Evolutionary conservation across 2,113 vertebrate species (phyloP).

Genomic region (Boleophthalmus pectinirostris): DNA sequence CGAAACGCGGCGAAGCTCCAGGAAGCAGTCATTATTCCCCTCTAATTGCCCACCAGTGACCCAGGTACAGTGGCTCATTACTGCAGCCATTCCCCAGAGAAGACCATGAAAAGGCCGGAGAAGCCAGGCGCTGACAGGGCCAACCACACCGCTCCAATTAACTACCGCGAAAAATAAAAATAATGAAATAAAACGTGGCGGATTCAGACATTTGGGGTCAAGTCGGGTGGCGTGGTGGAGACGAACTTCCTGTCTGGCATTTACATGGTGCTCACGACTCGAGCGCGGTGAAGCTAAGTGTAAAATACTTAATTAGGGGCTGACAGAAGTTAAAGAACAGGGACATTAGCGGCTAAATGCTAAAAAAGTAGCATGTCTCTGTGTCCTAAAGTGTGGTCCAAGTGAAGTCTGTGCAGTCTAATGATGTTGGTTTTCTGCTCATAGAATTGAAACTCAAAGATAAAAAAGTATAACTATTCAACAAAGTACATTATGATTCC

Average conservation of each 20-base stretch:
- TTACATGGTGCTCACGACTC: conserved; percentile 27
- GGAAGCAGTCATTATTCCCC: conserved; percentile 76
- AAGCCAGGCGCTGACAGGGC: conserved; percentile 75
- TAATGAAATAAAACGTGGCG: background rate
- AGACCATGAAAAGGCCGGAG: conserved; percentile 74
- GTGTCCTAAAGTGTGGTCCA: background rate
- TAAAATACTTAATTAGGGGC: conserved; percentile 10
- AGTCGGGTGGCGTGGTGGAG: conserved; percentile 40
- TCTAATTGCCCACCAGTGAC: conserved; percentile 78
- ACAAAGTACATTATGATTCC: background rate
- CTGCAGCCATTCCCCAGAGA: conserved; percentile 63
- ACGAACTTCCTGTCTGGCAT: conserved; percentile 1
- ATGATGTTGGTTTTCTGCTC: conserved; percentile 5
- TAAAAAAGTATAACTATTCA: background rate
- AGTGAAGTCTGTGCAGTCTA: background rate
- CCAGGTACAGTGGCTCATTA: conserved; percentile 76
- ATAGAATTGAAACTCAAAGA: background rate
- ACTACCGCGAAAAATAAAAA: conserved; percentile 25
- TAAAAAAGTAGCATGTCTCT: background rate
- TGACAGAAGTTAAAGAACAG: conserved; percentile 11
- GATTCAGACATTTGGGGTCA: conserved; percentile 48
- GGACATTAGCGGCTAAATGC: conserved; percentile 5
- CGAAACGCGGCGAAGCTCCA: conserved; percentile 41
- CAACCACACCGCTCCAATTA: conserved; percentile 74
- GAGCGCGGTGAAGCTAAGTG: background rate